Conservation (phyloP, 2,113 vertebrate genomes). For the Leptodactylus fuscus region DNA sequence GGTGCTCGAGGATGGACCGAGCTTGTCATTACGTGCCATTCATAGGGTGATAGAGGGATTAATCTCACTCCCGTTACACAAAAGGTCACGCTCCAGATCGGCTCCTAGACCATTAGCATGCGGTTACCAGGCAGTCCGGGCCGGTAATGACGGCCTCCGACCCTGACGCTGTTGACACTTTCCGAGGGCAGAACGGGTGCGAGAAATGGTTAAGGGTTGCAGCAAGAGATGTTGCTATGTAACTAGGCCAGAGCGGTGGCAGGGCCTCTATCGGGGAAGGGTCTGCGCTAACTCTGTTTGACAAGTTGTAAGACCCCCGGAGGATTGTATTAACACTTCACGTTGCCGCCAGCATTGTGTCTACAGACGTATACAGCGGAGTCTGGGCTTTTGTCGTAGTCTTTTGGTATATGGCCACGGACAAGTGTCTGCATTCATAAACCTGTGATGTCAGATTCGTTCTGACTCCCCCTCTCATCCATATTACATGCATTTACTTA, state of each 20-base stretch:
- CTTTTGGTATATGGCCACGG: not conserved
- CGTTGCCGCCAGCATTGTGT: not conserved
- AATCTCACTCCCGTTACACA: not conserved
- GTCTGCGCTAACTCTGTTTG: not conserved
- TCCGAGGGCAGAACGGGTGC: not conserved
- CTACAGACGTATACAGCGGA: not conserved
- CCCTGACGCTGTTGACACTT: not conserved
- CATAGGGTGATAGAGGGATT: not conserved
- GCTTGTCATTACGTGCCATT: not conserved
- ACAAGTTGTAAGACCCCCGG: not conserved
- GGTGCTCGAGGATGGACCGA: not conserved
- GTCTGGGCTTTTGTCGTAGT: too few species aligned
- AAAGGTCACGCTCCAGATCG: not conserved
- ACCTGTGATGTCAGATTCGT: too few species aligned
- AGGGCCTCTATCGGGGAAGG: not conserved
- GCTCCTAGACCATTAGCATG: not conserved
- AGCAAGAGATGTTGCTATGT: constrained; percentile 24
- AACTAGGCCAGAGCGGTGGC: not conserved
- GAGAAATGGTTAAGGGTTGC: not conserved
- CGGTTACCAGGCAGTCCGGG: not conserved
- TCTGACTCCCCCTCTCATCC: too few species aligned
- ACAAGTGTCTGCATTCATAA: not conserved
- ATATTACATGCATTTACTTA: too few species aligned
- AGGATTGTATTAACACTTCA: constrained; percentile 30
- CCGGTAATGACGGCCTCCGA: not conserved